Conservation (phyloP, 2,888 invertebrate species). For the Agrotis ipsilon region DNA sequence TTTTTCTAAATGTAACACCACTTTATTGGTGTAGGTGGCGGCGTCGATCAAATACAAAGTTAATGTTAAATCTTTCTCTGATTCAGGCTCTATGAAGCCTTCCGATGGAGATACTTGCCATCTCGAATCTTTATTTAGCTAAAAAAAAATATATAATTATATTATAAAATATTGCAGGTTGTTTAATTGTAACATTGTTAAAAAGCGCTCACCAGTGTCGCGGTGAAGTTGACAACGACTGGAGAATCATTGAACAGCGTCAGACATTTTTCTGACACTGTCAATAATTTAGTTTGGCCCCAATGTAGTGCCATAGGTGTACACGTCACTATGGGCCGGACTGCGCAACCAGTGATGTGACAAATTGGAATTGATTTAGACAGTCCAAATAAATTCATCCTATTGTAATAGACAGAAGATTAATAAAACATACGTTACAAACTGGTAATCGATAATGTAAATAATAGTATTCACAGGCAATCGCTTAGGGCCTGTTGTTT, state of each 20-base stretch:
- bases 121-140: constrained; percentile 84
- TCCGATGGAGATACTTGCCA: constrained; percentile 83
- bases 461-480: background rate
- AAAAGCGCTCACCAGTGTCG: constrained; percentile 84
- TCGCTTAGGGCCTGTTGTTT: no score
- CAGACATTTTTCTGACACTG: constrained; percentile 86
- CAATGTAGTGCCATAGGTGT: constrained; percentile 92
- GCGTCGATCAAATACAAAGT: constrained; percentile 83
- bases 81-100: constrained; percentile 82
- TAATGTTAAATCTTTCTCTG: constrained; percentile 79
- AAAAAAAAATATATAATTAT: background rate
- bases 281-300: constrained; percentile 92
- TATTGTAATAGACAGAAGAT: constrained; percentile 53
- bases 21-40: constrained; percentile 84
- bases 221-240: constrained; percentile 91
- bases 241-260: constrained; percentile 93
- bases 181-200: background rate
- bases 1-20: constrained; percentile 83
- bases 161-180: background rate
- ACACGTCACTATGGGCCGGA: constrained; percentile 93
- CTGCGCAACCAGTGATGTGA: constrained; percentile 89
- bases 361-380: constrained; percentile 85
- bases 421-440: background rate
- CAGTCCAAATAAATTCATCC: constrained; percentile 84
- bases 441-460: background rate